These are phyloP conservation scores for Alviniconcha strummeri DNA, from an alignment of 2,888 invertebrate species.

Conservation along the genomic window DNA sequence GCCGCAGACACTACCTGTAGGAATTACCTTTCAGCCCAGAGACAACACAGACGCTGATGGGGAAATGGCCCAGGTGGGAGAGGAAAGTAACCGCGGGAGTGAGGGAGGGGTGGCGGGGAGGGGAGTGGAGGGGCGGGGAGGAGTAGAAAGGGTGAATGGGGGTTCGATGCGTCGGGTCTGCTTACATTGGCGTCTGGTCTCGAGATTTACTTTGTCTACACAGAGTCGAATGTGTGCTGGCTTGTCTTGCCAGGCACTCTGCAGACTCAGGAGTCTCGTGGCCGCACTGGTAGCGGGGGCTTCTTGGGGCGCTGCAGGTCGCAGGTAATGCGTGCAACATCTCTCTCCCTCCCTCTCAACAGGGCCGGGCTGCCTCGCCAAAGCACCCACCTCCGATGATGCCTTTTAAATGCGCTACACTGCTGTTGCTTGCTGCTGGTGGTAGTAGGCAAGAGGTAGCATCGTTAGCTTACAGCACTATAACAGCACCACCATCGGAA, in stretches of 20 bases:
- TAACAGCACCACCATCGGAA: too few species aligned
- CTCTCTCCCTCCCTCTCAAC: too few species aligned
- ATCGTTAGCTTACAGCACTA: too few species aligned
- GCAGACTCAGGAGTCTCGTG: not conserved
- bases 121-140: not conserved
- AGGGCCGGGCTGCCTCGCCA: too few species aligned
- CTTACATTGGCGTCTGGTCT: constrained; percentile 5
- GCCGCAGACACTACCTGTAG: constrained; percentile 11
- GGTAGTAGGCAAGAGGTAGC: too few species aligned
- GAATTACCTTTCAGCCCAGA: constrained; percentile 10
- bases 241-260: constrained; percentile 2
- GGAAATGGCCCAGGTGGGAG: constrained; percentile 3
- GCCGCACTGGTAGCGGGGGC: not conserved
- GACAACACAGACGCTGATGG: constrained; percentile 18
- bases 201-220: not conserved
- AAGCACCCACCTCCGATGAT: too few species aligned
- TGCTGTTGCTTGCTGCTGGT: too few species aligned
- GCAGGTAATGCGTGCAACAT: constrained; percentile 8
- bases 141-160: not conserved
- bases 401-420: too few species aligned
- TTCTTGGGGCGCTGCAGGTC: constrained; percentile 8
- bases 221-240: constrained; percentile 3
- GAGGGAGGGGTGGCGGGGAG: not conserved
- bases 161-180: constrained; percentile 9
- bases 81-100: not conserved